Base-by-base conservation (phyloP, 2,797 vertebrate species). In the Synanceia verrucosa region DNA sequence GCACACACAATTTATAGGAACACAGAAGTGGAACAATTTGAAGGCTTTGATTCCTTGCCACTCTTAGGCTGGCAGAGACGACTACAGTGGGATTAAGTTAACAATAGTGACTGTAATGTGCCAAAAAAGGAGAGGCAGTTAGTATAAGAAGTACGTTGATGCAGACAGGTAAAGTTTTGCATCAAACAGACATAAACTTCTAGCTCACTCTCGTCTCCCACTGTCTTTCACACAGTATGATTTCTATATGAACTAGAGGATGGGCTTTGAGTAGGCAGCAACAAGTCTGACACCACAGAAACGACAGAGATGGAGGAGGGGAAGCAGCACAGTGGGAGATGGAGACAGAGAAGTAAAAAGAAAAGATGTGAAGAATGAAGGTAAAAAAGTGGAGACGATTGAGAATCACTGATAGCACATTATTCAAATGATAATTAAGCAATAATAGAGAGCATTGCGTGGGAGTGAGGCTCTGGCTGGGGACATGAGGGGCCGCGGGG, bases 361-460 rank as follows among this genome's bases (percentile, higher is more conserved):
- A 57, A 53, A 61, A 76, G 36, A 74, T 10, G 26, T 57, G 33
- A 60, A 70, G 73, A 51, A 76, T 57, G 62, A 73, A 84, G 51
- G 47, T 44, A 56, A n/a, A 70, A 80, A 65, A 26, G 68, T 61
- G 63, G 58, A 65, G 80, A 70, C 66, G 62, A 80, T 50, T 36
- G 56, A 70, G 33, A 60, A 61, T 57, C 29, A 50, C 66, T n/a
- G 60, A 70, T n/a, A 43, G 65, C 12, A 33, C 61, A 79, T 82
- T 82, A 88, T 88, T 88, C 65, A 87, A 84, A 90, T 86, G 79
- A 86, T 85, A 92, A 93, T 91, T 91, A 92, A 85, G 85, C 82
- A 86, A 76, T 90, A 89, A 91, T 83, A 77, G 84, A 68, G 71
- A 70, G 71, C 47, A 64, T 10, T 48, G 73, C 65, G 79, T 84